Evolutionary conservation across 2,797 vertebrate genomes (phyloP).

Genomic region (Malurus leucopterus): DNA sequence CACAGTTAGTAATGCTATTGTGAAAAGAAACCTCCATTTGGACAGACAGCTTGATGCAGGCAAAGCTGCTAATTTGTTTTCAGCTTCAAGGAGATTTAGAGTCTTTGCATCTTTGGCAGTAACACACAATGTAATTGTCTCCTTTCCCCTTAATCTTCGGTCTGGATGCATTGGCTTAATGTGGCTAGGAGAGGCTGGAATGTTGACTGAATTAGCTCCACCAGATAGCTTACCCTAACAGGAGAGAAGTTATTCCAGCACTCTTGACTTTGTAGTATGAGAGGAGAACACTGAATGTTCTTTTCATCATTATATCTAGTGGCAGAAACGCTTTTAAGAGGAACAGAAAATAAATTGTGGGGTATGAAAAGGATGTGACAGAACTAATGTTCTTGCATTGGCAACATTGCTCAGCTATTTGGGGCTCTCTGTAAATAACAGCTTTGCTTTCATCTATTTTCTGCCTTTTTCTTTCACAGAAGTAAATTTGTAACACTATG

Average conservation of each 20-base stretch:
- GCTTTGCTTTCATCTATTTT: constrained; percentile 47
- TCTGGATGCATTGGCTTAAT: constrained; percentile 8
- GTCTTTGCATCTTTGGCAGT: constrained; percentile 52
- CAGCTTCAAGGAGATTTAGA: constrained; percentile 66
- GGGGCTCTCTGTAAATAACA: constrained; percentile 21
- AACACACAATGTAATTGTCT: constrained; percentile 55
- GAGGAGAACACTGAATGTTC: neutral
- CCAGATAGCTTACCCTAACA: neutral
- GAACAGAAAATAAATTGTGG: constrained; percentile 16
- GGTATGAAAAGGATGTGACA: constrained; percentile 26
- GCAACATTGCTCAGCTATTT: neutral
- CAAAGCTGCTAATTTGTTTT: constrained; percentile 75
- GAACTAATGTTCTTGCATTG: constrained; percentile 28
- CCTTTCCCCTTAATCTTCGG: constrained; percentile 46
- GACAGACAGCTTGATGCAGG: constrained; percentile 21
- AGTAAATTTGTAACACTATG: constrained; percentile 22
- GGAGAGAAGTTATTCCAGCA: neutral
- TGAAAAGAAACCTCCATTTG: constrained; percentile 47
- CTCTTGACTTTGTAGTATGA: constrained; percentile 2
- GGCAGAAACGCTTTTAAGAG: neutral
- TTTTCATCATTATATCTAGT: constrained; percentile 5
- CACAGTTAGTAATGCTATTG: constrained; percentile 20
- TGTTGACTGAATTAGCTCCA: constrained; percentile 27
- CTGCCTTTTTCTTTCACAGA: constrained; percentile 13
- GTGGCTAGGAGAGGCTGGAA: neutral